Evolutionary conservation across 2,113 vertebrate species (phyloP), one percentile per base, ranked within the genome.

Genomic region (Pituophis catenifer): DNA sequence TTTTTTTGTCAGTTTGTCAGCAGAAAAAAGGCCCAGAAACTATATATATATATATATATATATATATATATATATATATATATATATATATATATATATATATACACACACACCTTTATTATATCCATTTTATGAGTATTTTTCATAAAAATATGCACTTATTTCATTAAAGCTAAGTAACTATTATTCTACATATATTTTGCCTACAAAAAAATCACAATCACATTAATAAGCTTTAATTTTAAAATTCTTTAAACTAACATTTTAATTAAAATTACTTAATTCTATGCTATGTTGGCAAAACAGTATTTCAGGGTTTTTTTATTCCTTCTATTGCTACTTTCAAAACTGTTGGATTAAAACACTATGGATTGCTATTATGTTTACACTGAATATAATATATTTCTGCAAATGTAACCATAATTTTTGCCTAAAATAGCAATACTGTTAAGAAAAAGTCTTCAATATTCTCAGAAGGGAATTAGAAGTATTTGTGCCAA

Each of bases 101-200:
- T 44, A 44, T 44, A 44, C n/a, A n/a, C n/a, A n/a, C n/a, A 62
- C 62, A 62, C 29, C 5, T 62, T 21, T 26, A 88, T 23, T 86
- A n/a, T 29, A 52, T 88, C 59, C 29, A 88, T 52, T 92, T 48
- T 62, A 44, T 52, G 23, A 91, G 95, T 94, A 88, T 95, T 90
- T 50, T 90, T 86, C 88, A 94, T 90, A 95, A 95, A 62, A 95
- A 86, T 92, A 92, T 94, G 70, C 87, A 94, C 85, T 95, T 91
- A 93, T 11, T 94, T 58, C 93, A 21, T 89, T 92, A 92, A 94
- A 94, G 93, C 91, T 93, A 95, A 94, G 90, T 85, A 89, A 93
- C 90, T 91, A 94, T 95, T 95, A 92, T 94, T 93, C 90, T 92
- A 23, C 92, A 95, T 93, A 94, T 96, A 92, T 92, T 94, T 95